Conservation (phyloP, 2,888 invertebrate species). For the Rotaria magnacalcarata region DNA sequence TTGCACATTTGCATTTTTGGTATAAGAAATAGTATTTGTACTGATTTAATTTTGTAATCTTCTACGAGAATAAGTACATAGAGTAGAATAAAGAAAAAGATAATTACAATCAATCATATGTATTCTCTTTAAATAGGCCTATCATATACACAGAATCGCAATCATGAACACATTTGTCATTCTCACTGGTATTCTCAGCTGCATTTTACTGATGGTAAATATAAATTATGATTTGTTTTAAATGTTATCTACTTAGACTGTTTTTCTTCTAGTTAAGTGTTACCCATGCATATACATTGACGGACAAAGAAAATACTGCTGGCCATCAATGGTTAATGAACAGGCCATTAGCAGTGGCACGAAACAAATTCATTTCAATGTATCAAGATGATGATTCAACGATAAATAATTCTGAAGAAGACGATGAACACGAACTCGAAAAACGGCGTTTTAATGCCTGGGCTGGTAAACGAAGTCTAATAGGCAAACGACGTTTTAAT, state of each 20-base stretch:
- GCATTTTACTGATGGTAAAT: neutral
- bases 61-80: neutral
- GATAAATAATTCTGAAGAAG: neutral
- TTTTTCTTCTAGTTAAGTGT: neutral
- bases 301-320: neutral
- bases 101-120: neutral
- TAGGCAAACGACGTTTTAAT: constrained; percentile 31
- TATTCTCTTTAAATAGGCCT: neutral
- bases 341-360: too few relatives aligned
- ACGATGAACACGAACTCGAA: constrained; percentile 2
- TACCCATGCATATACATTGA: neutral
- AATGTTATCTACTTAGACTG: neutral
- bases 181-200: neutral
- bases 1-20: neutral
- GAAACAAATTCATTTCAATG: neutral
- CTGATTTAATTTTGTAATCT: neutral
- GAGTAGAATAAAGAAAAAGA: neutral
- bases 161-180: neutral
- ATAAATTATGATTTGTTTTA: neutral
- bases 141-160: neutral
- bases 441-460: constrained; percentile 27
- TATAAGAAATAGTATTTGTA: neutral
- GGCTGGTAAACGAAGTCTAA: neutral
- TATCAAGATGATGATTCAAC: neutral
- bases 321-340: neutral